phyloP scores from a whole-genome alignment of 2,113 vertebrate species.

The Eonycteris spelaea region DNA sequence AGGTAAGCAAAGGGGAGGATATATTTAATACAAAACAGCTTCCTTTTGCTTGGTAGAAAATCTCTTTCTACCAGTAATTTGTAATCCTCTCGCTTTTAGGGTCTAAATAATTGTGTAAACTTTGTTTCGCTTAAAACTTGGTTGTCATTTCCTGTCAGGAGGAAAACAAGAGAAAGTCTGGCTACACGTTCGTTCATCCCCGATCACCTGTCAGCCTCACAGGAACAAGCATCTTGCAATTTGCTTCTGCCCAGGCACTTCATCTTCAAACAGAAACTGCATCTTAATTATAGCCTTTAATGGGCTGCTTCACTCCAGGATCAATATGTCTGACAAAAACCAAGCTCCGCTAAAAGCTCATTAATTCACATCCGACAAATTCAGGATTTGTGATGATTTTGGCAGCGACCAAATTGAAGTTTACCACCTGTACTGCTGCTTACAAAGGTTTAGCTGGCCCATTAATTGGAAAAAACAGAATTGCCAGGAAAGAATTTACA shows the following conservation, averaged over 20 bases:
- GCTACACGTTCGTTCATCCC: constrained; percentile 79
- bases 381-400: constrained; percentile 74
- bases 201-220: constrained; percentile 85
- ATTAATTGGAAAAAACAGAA: constrained; percentile 52
- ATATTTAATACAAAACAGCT: not conserved
- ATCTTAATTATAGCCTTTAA: constrained; percentile 87
- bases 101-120: constrained; percentile 20
- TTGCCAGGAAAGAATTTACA: constrained; percentile 35
- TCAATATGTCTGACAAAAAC: constrained; percentile 70
- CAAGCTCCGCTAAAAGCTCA: constrained; percentile 59
- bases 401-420: constrained; percentile 62
- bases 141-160: constrained; percentile 69
- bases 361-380: constrained; percentile 61
- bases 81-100: not conserved
- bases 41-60: not conserved
- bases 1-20: not conserved
- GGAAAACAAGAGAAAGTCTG: constrained; percentile 78
- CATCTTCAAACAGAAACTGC: constrained; percentile 82
- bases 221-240: constrained; percentile 81
- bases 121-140: constrained; percentile 73
- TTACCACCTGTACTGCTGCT: constrained; percentile 55
- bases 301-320: constrained; percentile 81
- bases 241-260: constrained; percentile 81
- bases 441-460: constrained; percentile 52
- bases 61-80: constrained; percentile 41